Conservation (phyloP, 2,113 vertebrate species). For the Apaloderma vittatum region DNA sequence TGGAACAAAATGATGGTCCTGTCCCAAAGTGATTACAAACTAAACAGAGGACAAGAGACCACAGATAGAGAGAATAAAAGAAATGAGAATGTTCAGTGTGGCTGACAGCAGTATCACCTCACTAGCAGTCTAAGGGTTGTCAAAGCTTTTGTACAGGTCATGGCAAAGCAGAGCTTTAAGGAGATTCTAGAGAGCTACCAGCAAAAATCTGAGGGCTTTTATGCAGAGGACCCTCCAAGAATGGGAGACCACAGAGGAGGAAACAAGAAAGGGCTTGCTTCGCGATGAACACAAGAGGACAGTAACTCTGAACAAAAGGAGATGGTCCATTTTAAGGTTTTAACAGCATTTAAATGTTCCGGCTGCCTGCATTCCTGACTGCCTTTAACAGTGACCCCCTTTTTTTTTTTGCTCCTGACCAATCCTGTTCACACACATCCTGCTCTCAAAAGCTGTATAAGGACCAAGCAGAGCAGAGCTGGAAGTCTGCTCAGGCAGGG, state of each 20-base stretch:
- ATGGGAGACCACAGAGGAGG: background rate
- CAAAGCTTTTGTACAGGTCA: background rate
- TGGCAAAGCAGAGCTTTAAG: background rate
- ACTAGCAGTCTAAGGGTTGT: background rate
- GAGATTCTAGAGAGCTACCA: background rate
- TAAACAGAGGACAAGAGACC: background rate
- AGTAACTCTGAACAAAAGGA: background rate
- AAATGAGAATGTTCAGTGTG: background rate
- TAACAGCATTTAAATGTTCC: background rate
- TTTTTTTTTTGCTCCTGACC: background rate
- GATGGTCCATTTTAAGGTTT: background rate
- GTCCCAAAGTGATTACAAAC: constrained; percentile 28
- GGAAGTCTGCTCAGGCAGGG: background rate
- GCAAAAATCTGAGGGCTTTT: background rate
- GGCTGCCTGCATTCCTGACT: background rate
- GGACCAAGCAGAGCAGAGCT: background rate
- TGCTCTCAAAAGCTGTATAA: background rate
- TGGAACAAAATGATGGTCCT: background rate
- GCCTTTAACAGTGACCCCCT: background rate
- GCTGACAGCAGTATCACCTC: constrained; percentile 1
- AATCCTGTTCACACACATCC: background rate
- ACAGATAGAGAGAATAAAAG: background rate
- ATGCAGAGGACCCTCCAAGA: background rate
- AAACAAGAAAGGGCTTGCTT: background rate
- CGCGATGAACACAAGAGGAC: background rate